Evolutionary conservation across 2,797 vertebrate genomes (phyloP), one percentile per base, ranked within the genome.

Genomic region (Sebastes baramenuke): DNA sequence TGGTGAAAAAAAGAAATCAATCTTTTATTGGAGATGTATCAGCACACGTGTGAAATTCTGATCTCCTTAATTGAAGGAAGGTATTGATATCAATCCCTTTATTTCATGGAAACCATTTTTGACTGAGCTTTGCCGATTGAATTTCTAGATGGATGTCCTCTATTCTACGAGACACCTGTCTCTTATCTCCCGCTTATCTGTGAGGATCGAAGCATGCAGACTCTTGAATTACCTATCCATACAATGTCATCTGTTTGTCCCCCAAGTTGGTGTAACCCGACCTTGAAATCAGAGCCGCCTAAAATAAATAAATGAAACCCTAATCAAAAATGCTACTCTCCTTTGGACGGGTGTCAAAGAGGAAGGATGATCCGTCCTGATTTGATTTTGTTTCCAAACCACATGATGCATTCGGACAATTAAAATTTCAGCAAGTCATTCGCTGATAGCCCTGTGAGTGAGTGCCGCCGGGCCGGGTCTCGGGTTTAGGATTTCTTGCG

Each of bases 391-490:
- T 93, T 95, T 95, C 92, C 92, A 94, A 94, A 95, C 93, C 95
- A 95, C 95, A 96, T 94, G 94, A 96, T 95, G 93, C 94, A 96
- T 94, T 95, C 95, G 92, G 94, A 96, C 95, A 97, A 96, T 96
- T 96, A 96, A 96, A 96, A 94, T 96, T 97, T 96, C 94, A 96
- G 90, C 94, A 94, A 95, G 94, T 95, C 95, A 92, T 95, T 96
- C 93, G 91, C 93, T 96, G 95, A 96, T 95, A 94, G 95, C 93
- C 89, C 75, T 84, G 84, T 92, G 93, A 92, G 92, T 64, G 69
- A 95, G 89, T 87, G 92, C 90, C 82, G 58, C 87, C 80, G 75
- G 83, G 83, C 92, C 80, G 58, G 87, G 89, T 82, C 85, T 67
- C 56, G 92, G 94, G 94, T 94, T 90, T 97, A 90, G 94, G 89